Base-by-base conservation (phyloP, 92 coral and sea anemone genomes). In the Chrysogorgia sp. region DNA sequence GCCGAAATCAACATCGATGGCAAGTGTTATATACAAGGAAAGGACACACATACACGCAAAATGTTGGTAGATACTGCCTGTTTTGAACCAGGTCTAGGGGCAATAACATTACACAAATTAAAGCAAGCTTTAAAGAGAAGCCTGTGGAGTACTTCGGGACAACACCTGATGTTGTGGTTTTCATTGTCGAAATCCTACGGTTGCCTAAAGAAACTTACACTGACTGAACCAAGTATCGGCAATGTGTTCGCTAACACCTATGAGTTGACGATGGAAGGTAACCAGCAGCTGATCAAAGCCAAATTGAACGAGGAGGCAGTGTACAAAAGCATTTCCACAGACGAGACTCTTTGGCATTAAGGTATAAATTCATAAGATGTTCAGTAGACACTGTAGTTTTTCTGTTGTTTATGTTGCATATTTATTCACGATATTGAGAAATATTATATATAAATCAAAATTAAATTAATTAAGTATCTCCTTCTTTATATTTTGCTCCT, bases 381-480 rank as follows among this genome's bases (percentile, higher is more conserved):
- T 59, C 35, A 25, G 65, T 59, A 20, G 65, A 59, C 62, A 22
- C 22, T n/a, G 60, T 53, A 53, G 62, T 56, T n/a, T 28, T 56
- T 28, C 62, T 56, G 62, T 56, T 56, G 62, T 56, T 56, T 56
- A 56, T 22, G 65, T 59, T 59, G 65, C 65, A 59, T 28, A 59
- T 40, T 59, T 17, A 59, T 56, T 59, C 35, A 25, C n/a, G 35
- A 59, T 59, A 6, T 59, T 59, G 29, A 56, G 62, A 59, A 59
- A 59, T 28, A 59, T 59, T n/a, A n/a, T n/a, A n/a, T n/a, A n/a
- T n/a, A 28, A 28, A 59, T 28, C 65, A 59, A 59, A 59, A 14
- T 59, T 25, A 28, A 56, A n/a, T 56, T n/a, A 56, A 56, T n/a
- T 49, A 49, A 15, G 21, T 34, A 20, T 21, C 33, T 60, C 33